Conservation (phyloP, 2,113 vertebrate genomes). For the Thunnus maccoyii region DNA sequence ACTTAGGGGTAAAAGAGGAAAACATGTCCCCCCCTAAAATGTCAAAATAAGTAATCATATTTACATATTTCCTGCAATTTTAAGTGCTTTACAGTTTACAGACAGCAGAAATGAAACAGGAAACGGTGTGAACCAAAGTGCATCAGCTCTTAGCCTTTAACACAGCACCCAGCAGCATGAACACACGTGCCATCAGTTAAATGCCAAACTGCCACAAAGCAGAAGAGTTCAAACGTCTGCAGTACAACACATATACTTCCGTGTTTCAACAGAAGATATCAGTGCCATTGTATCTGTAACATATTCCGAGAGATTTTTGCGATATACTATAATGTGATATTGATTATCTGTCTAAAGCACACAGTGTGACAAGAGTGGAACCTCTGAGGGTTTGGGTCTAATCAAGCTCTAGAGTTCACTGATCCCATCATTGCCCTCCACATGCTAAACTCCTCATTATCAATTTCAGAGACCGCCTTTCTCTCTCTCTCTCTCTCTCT, state of each 20-base stretch:
- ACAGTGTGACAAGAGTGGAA: neutral
- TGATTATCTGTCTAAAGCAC: conserved; percentile 18
- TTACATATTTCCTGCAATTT: too few relatives aligned
- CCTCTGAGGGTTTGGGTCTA: neutral
- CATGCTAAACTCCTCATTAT: conserved; percentile 6
- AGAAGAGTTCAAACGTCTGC: neutral
- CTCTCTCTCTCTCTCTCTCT: neutral
- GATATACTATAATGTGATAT: neutral
- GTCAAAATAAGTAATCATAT: too few relatives aligned
- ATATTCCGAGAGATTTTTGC: too few relatives aligned
- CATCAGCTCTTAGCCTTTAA: neutral
- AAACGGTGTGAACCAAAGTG: neutral
- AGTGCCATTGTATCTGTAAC: neutral
- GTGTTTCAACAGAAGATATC: neutral
- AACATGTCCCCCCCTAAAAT: too few relatives aligned
- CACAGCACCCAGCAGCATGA: neutral
- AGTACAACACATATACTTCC: neutral
- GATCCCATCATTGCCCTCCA: neutral
- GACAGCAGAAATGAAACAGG: neutral
- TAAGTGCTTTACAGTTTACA: too few relatives aligned
- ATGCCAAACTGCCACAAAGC: neutral
- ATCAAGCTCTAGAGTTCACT: neutral
- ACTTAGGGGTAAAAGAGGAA: too few relatives aligned
- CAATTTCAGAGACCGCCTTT: neutral
- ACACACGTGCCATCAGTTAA: neutral